Base-by-base conservation (phyloP, 2,113 vertebrate genomes). In the Mixornis gularis region DNA sequence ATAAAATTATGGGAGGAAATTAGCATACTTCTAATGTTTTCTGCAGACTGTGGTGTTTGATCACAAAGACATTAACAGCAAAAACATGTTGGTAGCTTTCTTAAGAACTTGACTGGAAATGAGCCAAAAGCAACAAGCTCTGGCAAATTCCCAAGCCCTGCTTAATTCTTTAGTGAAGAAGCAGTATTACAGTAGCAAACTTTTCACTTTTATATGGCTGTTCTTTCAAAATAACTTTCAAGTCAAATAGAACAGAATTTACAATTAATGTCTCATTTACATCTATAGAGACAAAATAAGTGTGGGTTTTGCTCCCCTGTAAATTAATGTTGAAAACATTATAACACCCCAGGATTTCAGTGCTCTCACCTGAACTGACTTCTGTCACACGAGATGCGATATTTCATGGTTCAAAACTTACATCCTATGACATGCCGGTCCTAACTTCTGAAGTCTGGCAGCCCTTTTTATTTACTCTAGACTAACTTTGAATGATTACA, bases 81-180 rank as follows among this genome's bases (percentile, higher is more conserved):
- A 34, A 58, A 94, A 89, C 68, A 89, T 71, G 53, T 44, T 70
- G 60, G 59, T 90, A 58, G 64, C 32, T 89, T 93, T 93, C 92
- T 87, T 92, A 91, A 94, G 69, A 80, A 77, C 44, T 79, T 89
- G 29, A 73, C 80, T 95, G 92, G 81, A 90, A 94, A 87, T 9
- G 22, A 91, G 56, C 93, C 95, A 95, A 83, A 82, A 68, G 48
- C 66, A 94, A 92, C 90, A 95, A 86, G n/a, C 25, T 91, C 79
- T 94, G 94, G 85, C 79, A 79, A 93, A 94, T 53, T 93, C 76
- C 64, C 86, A 92, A 93, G 40, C 36, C 58, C 53, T 58, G 49
- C 22, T 65, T 94, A 86, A 72, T 91, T 92, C 73, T 71, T 94
- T 12, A 74, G 69, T 55, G 79, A 82, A 90, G 79, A 3, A 88